Evolutionary conservation across 2,888 invertebrate species (phyloP).

Genomic region (Lasioglossum leucozonium): DNA sequence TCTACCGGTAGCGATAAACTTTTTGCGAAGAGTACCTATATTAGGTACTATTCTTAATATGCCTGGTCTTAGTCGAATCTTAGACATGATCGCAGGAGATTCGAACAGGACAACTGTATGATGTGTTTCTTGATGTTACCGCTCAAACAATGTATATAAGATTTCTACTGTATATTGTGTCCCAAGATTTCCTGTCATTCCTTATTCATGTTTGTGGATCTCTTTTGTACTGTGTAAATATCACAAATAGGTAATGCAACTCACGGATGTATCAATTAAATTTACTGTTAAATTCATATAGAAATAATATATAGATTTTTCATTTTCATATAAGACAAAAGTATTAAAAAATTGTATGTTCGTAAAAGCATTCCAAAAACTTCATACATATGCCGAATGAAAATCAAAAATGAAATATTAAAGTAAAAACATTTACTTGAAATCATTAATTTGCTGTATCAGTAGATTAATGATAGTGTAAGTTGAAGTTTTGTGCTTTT

Average conservation of each 20-base stretch:
- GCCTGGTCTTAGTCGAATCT: slow-evolving; percentile 94
- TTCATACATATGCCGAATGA: background rate
- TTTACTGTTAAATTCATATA: slow-evolving; percentile 24
- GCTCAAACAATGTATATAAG: slow-evolving; percentile 75
- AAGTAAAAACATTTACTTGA: slow-evolving; percentile 12
- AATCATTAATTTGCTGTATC: slow-evolving; percentile 43
- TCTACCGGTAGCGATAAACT: slow-evolving; percentile 98
- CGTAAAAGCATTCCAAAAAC: slow-evolving; percentile 44
- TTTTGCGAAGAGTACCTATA: slow-evolving; percentile 96
- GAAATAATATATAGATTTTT: slow-evolving; percentile 41
- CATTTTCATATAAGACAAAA: slow-evolving; percentile 43
- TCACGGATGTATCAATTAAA: slow-evolving; percentile 32
- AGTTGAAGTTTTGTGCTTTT: slow-evolving; percentile 17
- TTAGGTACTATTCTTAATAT: slow-evolving; percentile 95
- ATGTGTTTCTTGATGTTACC: slow-evolving; percentile 74
- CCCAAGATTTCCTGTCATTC: slow-evolving; percentile 56
- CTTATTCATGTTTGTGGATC: slow-evolving; percentile 36
- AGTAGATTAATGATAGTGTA: slow-evolving; percentile 35
- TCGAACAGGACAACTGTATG: slow-evolving; percentile 93
- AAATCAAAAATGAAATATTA: slow-evolving; percentile 16
- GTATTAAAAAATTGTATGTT: slow-evolving; percentile 25
- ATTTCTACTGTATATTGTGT: slow-evolving; percentile 53
- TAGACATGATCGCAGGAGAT: slow-evolving; percentile 93
- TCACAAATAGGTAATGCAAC: slow-evolving; percentile 39
- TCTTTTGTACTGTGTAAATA: slow-evolving; percentile 58